A percentile compares a stretch with the other conserved stretches of the same genome.
phyloP scores from a whole-genome alignment of 2,888 invertebrate species.

The Syritta pipiens region DNA sequence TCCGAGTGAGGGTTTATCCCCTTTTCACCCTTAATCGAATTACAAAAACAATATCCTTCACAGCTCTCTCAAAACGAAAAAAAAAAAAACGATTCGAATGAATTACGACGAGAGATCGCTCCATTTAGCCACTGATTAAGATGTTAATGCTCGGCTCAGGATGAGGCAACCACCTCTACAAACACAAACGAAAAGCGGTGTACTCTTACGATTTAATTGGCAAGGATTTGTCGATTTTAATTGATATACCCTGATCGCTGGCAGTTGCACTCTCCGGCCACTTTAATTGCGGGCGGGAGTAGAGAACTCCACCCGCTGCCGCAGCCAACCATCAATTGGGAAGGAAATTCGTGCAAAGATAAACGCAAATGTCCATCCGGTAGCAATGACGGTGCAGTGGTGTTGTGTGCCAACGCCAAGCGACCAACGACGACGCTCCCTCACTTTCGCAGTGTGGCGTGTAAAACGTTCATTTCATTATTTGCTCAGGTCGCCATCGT shows the following conservation, averaged over 20 bases:
- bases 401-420: constrained; percentile 3
- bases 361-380: constrained; percentile 61
- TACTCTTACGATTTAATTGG: constrained; percentile 51
- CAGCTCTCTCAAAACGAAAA: too few species aligned
- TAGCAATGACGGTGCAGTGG: neutral
- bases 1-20: constrained; percentile 24
- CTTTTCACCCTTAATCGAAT: constrained; percentile 29
- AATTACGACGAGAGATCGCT: constrained; percentile 51
- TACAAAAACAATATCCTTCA: constrained; percentile 2
- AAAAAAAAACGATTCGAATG: constrained; percentile 32
- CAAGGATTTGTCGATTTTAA: constrained; percentile 68
- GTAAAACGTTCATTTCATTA: constrained; percentile 62
- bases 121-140: constrained; percentile 56
- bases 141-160: constrained; percentile 16
- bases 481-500: constrained; percentile 58
- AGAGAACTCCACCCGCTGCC: constrained; percentile 17
- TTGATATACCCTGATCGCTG: constrained; percentile 58
- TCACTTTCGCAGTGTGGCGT: constrained; percentile 62
- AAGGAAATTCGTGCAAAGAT: constrained; percentile 68
- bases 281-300: constrained; percentile 46
- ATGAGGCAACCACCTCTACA: neutral
- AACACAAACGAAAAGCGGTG: constrained; percentile 11
- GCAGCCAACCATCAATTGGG: constrained; percentile 31
- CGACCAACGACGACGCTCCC: constrained; percentile 34
- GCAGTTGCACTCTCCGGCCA: constrained; percentile 40